Base-by-base conservation (phyloP, 2,888 invertebrate genomes). In the Amiota mariae region DNA sequence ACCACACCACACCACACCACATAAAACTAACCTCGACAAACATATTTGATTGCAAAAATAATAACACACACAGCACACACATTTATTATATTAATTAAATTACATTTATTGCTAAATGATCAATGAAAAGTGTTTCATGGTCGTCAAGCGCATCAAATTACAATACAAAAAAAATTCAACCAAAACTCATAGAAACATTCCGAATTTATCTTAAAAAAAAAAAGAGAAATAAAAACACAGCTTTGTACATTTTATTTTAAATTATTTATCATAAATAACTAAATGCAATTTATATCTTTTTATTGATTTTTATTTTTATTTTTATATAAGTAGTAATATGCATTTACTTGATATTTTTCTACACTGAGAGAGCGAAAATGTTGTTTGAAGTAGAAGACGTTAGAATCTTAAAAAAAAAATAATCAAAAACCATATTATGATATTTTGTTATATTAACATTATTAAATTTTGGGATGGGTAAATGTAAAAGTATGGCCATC, bases 1-100 rank as follows among this genome's bases (percentile, higher is more conserved):
- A 59, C 8, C 54, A n/a, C 59, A 18, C 20, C 11, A 20, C 10
- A 59, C 8, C 54, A n/a, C 59, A 18, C 15, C 12, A 24, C 24
- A 24, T 24, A 24, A 24, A 20, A 59, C 4, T n/a, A 20, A 20
- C 59, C 59, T 59, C 59, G 59, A 15, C 18, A 59, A 59, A 18
- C 8, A 8, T 59, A 59, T 59, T 59, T 8, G 15, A 59, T 59
- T 59, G 20, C 24, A 51, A 51, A 6, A 36, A 36, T n/a, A n/a
- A n/a, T n/a, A n/a, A n/a, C n/a, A n/a, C n/a, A n/a, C n/a, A n/a
- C 51, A 54, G 24, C 67, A 51, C 51, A 67, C 51, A 51, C 54
- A 68, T 68, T 51, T 51, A 54, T 68, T 51, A 54, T 54, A 68
- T 68, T 68, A 68, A 68, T 68, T 51, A 68, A 51, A 68, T 68